Base-by-base conservation (phyloP, 1,140 invertebrate genomes). In the Radopholus similis region DNA sequence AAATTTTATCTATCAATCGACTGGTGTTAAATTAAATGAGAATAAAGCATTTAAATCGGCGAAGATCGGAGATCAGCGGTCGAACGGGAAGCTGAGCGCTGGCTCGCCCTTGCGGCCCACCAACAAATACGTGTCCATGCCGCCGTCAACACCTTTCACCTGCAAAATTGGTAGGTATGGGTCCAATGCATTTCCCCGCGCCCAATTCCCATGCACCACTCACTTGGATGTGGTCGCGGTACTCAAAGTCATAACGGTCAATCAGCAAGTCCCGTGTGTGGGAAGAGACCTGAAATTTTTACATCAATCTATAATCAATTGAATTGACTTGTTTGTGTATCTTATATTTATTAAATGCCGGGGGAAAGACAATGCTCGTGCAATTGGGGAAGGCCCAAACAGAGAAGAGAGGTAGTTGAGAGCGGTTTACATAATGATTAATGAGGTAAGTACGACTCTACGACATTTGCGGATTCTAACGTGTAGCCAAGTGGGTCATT, bases 211-310 rank as follows among this genome's bases (percentile, higher is more conserved):
- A 58, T 40, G 35, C 21, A 21, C 3, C n/a, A n/a, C 4, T 18
- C 35, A 9, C 59, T 68, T 81, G 80, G 37, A 81, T 81, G 58
- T 82, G 81, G 68, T 82, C 79, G 28, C 79, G 71, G 54, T 75
- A 83, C 59, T 81, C 79, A 66, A 81, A 81, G 42, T 81, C 79
- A 66, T 81, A 81, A 23, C 81, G 74, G 64, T 81, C 79, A 38
- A 77, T 66, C 23, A 81, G 74, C 44, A 80, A 64, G 62, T 82
- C 73, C 40, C 77, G 56, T 34, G 79, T 81, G 26, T 82, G 55
- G 28, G 81, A 68, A 6, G 79, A 82, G 18, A 95, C 88, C 83
- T 96, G 92, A 68, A 94, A 66, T 28, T 23, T 65, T 34, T 3
- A 54, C 51, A 3, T 34, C 51, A 23, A 4, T 54, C 51, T 54